These are phyloP conservation scores for Hetaerina titia DNA, from an alignment of 2,888 invertebrate genomes.

Conservation along the genomic window DNA sequence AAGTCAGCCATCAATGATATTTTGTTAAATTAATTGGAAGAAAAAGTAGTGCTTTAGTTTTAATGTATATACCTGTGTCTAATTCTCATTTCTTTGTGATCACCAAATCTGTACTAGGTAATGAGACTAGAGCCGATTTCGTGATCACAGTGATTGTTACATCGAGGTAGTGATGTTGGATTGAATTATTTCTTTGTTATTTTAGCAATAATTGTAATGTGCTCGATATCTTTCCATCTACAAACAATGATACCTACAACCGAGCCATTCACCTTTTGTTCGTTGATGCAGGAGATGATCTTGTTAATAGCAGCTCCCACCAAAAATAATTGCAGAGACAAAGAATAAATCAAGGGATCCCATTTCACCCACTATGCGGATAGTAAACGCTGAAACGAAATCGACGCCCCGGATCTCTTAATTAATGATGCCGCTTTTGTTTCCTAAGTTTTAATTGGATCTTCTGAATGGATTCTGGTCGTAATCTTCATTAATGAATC, in stretches of 20 bases:
- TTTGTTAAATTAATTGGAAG: too few species aligned
- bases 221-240: not conserved
- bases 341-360: not conserved
- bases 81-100: too few species aligned
- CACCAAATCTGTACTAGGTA: too few species aligned
- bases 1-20: too few species aligned
- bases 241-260: not conserved
- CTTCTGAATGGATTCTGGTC: not conserved
- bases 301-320: not conserved
- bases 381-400: not conserved
- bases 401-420: not conserved
- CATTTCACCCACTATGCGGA: not conserved
- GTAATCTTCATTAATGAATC: not conserved
- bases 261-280: not conserved
- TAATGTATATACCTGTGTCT: too few species aligned
- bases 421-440: not conserved
- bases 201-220: not conserved
- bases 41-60: too few species aligned
- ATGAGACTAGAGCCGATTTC: too few species aligned
- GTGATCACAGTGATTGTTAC: too few species aligned
- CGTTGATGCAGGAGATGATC: not conserved
- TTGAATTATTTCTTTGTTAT: too few species aligned
- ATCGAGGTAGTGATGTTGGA: too few species aligned
- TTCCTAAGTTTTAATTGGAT: conserved; percentile 26
- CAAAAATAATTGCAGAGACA: not conserved